phyloP scores from a whole-genome alignment of 2,888 invertebrate species.

The Pristionchus japonicus region DNA sequence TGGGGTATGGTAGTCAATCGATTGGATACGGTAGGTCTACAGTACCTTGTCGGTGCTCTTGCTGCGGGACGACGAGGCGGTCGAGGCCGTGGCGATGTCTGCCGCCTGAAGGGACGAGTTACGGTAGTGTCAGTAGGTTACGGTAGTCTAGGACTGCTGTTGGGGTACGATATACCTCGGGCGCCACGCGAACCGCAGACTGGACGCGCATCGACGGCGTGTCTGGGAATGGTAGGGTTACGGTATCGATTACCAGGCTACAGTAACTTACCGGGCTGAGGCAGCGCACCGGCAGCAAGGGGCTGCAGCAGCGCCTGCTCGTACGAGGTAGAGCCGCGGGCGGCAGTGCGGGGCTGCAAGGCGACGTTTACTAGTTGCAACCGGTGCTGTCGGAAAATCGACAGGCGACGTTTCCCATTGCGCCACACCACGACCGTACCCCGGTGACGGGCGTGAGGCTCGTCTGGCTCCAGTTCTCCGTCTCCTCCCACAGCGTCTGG shows the following conservation, averaged over 20 bases:
- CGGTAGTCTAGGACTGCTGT: no score
- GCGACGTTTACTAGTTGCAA: not conserved
- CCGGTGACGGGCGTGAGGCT: conserved; percentile 31
- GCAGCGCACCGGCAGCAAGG: not conserved
- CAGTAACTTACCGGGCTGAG: not conserved
- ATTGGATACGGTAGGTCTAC: not conserved
- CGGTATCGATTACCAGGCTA: no score
- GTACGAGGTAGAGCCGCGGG: not conserved
- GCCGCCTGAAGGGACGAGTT: not conserved
- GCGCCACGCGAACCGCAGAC: no score
- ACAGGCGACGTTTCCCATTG: no score
- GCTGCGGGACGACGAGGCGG: not conserved
- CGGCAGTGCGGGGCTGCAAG: conserved; percentile 9
- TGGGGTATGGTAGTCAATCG: no score
- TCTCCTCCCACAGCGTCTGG: conserved; percentile 14
- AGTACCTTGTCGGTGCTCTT: not conserved
- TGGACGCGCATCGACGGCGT: no score
- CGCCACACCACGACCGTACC: not conserved
- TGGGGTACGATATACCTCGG: no score
- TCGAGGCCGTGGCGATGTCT: not conserved
- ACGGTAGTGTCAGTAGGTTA: no score
- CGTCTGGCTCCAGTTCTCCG: conserved; percentile 34
- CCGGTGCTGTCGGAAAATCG: no score
- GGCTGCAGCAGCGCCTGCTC: not conserved
- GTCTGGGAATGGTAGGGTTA: no score